Percentiles rank a stretch among this genome's conserved stretches.
phyloP scores from a whole-genome alignment of 2,113 vertebrate species.

The Pterocles gutturalis region DNA sequence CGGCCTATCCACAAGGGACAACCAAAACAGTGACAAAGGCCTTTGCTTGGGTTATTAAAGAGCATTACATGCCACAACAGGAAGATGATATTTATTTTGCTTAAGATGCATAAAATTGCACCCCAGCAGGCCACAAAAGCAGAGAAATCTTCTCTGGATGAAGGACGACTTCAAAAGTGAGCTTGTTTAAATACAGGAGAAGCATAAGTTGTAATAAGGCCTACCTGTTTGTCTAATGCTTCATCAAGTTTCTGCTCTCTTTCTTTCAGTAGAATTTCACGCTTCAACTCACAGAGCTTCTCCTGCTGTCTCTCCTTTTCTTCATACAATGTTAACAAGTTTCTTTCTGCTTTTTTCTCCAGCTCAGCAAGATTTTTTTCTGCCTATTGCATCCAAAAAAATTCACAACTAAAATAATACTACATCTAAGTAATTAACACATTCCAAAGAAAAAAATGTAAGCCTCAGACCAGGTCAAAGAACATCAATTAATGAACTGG shows the following conservation, averaged over 20 bases:
- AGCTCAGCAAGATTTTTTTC: slow-evolving; percentile 72
- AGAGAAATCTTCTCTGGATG: neutral
- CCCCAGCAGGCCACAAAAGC: neutral
- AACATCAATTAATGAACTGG: neutral
- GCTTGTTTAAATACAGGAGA: neutral
- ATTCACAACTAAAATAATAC: neutral
- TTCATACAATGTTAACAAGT: slow-evolving; percentile 71
- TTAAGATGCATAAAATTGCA: neutral
- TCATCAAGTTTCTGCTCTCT: slow-evolving; percentile 68
- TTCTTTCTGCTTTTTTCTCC: slow-evolving; percentile 79
- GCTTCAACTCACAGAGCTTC: slow-evolving; percentile 70
- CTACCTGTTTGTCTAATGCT: slow-evolving; percentile 83
- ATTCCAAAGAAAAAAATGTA: neutral
- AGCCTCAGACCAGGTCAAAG: neutral
- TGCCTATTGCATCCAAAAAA: slow-evolving; percentile 70
- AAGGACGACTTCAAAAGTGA: neutral
- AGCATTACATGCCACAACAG: neutral
- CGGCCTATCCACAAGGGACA: neutral
- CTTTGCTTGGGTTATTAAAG: neutral
- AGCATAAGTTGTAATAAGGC: neutral
- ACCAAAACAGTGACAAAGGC: neutral
- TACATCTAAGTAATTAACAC: neutral
- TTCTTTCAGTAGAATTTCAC: slow-evolving; percentile 64
- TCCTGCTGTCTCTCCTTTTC: slow-evolving; percentile 73
- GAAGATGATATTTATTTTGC: neutral